Base-by-base conservation (phyloP, 2,888 invertebrate species). In the Elmis aenea region DNA sequence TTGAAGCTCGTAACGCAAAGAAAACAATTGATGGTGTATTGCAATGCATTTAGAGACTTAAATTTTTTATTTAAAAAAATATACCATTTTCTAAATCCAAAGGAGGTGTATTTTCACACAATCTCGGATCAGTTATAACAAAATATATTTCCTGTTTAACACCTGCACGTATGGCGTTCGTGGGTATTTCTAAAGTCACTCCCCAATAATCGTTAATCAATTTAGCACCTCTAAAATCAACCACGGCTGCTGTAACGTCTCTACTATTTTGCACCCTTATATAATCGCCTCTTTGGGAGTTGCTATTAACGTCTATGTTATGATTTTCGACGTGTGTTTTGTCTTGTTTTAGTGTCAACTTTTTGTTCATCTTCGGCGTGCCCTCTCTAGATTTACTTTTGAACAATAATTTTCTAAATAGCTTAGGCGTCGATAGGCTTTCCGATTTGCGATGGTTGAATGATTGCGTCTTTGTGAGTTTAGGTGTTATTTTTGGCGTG, bases 81-180 rank as follows among this genome's bases (percentile, higher is more conserved):
- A 62, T 81, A 89, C 89, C 90, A 76, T 88, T 90, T 71, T 89
- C 87, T 73, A 85, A 79, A 74, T 91, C 90, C 71, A 91, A 77
- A 43, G 91, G 90, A 50, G 91, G 89, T 61, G 81, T 79, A 49
- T 58, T 43, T 70, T 70, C 72, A 66, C 85, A 83, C 69, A 87
- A 83, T 61, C 87, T 77, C 50, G 85, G 84, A 67, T 85, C 85
- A 52, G 84, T 82, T 58, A 86, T 84, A 56, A 85, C 92, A 75
- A 95, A 93, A 78, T 92, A 94, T 64, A 95, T 84, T 67, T 92
- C 91, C 72, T 93, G 92, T 58, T 82, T 78, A 57, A 81, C 77
- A 33, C 89, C 89, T 21, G 80, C 76, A 29, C 85, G 79, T 50
- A 95, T 81, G 26, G 94, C 94, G 48, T 89, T 88, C 33, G 85